A percentile compares a stretch with the other conserved stretches of the same genome.
These are phyloP conservation scores for Dallia pectoralis DNA, from an alignment of 2,797 vertebrate genomes.

Conservation along the genomic window DNA sequence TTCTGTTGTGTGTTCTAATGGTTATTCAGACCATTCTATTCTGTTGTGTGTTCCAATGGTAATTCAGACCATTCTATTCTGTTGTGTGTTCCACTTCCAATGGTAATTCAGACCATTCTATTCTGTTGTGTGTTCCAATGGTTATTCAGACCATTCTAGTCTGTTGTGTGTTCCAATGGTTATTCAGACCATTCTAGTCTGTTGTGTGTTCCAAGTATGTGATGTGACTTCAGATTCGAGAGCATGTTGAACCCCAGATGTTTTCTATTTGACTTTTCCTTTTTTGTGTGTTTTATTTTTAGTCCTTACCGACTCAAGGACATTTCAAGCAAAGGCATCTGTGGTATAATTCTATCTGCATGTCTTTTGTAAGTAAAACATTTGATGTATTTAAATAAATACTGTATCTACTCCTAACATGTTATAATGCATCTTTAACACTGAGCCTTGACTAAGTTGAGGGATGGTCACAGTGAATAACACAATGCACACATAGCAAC, in stretches of 20 bases:
- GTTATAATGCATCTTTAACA: background rate
- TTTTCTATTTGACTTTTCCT: constrained; percentile 59
- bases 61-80: background rate
- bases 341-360: constrained; percentile 3
- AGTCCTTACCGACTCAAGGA: constrained; percentile 23
- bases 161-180: background rate
- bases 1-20: background rate
- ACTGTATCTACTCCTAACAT: constrained; percentile 1
- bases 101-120: background rate
- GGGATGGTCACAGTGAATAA: background rate
- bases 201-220: constrained; percentile 22
- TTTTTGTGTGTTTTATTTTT: constrained; percentile 37
- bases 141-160: background rate
- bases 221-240: constrained; percentile 55
- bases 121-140: constrained; percentile 1
- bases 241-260: constrained; percentile 52
- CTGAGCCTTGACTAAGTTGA: background rate
- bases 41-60: background rate
- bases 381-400: background rate
- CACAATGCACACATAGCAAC: background rate
- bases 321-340: constrained; percentile 27
- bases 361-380: constrained; percentile 5
- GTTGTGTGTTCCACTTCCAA: too few species aligned
- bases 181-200: background rate
- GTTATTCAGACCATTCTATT: background rate